Percentiles rank a stretch among this genome's conserved stretches.
phyloP scores from a whole-genome alignment of 1,140 invertebrate species.

The Gonatopus flavifemur region DNA sequence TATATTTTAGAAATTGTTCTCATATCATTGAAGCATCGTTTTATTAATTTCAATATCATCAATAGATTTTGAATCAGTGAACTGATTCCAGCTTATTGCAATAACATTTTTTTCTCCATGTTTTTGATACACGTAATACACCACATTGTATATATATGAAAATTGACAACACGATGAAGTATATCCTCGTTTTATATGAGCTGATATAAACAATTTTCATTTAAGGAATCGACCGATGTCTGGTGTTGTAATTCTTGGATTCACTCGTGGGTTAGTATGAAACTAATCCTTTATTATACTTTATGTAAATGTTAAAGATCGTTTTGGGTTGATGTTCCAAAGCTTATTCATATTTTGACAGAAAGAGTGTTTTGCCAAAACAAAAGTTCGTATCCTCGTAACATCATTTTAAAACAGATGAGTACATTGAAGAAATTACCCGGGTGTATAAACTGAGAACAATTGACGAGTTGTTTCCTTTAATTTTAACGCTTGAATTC shows the following conservation, averaged over 20 bases:
- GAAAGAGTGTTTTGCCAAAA: no score
- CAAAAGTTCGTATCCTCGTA: no score
- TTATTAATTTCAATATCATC: slow-evolving; percentile 12
- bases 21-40: no score
- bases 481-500: no score
- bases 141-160: background rate
- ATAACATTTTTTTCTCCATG: background rate
- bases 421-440: no score
- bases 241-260: slow-evolving; percentile 27
- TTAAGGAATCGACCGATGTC: slow-evolving; percentile 38
- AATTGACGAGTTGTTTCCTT: no score
- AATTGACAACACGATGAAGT: background rate
- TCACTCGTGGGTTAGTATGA: slow-evolving; percentile 38
- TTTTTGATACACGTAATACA: background rate
- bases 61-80: slow-evolving; percentile 2
- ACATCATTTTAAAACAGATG: no score
- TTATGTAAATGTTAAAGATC: no score
- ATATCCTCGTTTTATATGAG: slow-evolving; percentile 3
- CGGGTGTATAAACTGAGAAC: no score
- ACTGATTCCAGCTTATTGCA: background rate
- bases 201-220: slow-evolving; percentile 23
- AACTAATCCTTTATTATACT: background rate
- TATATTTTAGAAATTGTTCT: no score
- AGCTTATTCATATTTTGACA: no score
- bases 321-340: no score